Conservation (phyloP, 2,888 invertebrate genomes). For the Caenorhabditis zanzibari region DNA sequence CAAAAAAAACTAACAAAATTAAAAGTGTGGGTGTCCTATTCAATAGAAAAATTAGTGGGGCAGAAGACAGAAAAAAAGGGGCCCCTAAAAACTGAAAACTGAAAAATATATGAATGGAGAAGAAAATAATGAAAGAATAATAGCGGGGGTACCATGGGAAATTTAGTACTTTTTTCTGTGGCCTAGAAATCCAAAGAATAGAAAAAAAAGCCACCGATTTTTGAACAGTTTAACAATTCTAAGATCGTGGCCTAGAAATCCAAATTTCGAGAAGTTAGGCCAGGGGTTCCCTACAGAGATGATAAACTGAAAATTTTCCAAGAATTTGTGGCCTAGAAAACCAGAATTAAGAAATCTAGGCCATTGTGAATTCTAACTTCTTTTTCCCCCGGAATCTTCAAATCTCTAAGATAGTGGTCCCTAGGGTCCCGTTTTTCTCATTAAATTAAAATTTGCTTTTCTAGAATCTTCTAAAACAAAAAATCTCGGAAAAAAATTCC, state of each 20-base stretch:
- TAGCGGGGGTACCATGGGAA: no score
- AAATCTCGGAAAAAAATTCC: background rate
- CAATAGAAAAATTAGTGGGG: no score
- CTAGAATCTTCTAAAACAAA: constrained; percentile 8
- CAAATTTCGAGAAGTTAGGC: background rate
- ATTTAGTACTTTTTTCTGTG: background rate
- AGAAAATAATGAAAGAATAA: no score
- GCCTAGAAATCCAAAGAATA: background rate
- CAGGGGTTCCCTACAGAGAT: no score
- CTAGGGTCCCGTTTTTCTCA: background rate
- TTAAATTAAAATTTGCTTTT: background rate
- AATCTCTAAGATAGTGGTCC: background rate
- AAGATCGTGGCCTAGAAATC: background rate
- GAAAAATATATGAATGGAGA: no score
- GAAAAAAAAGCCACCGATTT: background rate
- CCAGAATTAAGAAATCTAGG: background rate
- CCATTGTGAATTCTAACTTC: background rate
- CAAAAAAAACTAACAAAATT: no score
- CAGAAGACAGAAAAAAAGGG: background rate
- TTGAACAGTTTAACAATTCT: background rate
- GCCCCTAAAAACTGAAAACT: no score
- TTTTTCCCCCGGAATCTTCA: background rate
- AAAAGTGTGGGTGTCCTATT: no score
- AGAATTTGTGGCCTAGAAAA: no score
- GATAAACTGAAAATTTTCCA: no score